phyloP scores from a whole-genome alignment of 2,797 vertebrate genomes.

The Sebastes itinus region DNA sequence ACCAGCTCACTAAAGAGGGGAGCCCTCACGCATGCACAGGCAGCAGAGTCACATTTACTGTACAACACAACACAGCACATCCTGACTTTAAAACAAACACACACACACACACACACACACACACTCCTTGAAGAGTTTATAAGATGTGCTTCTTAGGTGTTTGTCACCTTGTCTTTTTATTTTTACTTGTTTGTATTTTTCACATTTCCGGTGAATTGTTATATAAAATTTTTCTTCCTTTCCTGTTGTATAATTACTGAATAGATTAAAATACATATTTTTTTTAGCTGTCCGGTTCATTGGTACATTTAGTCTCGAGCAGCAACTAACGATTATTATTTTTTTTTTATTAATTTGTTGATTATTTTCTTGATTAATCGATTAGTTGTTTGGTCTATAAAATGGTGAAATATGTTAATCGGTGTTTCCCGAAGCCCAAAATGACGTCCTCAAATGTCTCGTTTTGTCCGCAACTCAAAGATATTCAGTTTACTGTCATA shows the following conservation, averaged over 20 bases:
- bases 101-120: not conserved
- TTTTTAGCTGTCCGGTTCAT: not conserved
- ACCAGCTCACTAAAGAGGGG: constrained; percentile 22
- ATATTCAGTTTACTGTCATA: too few relatives aligned
- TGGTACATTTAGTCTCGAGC: not conserved
- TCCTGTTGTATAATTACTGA: not conserved
- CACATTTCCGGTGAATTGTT: not conserved
- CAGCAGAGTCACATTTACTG: not conserved
- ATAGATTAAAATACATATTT: not conserved
- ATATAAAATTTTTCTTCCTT: not conserved
- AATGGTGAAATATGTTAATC: too few relatives aligned
- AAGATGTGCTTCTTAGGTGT: not conserved
- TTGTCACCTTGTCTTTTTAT: not conserved
- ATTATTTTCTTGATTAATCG: too few relatives aligned
- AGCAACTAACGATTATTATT: too few relatives aligned
- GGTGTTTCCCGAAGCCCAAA: too few relatives aligned
- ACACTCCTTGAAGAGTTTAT: not conserved
- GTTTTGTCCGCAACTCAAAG: too few relatives aligned
- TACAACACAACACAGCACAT: not conserved
- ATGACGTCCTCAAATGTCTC: too few relatives aligned
- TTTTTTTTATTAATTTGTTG: too few relatives aligned
- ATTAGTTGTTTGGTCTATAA: too few relatives aligned
- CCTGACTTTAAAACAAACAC: not conserved
- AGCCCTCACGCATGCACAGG: constrained; percentile 6
- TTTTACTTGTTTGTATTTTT: not conserved